Base-by-base conservation (phyloP, 2,888 invertebrate genomes). In the Napeogenes inachia region DNA sequence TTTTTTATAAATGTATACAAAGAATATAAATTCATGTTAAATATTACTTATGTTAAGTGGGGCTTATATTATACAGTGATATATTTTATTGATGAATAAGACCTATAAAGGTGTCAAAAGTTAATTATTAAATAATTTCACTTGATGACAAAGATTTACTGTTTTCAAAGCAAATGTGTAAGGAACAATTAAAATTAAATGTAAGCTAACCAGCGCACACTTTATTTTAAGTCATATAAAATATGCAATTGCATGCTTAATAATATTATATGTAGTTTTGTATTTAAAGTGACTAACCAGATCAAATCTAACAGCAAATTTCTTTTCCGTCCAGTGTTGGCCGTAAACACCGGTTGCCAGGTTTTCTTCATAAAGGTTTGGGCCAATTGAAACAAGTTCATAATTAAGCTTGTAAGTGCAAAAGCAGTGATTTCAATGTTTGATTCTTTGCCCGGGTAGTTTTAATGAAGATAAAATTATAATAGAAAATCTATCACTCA, bases 311-410 rank as follows among this genome's bases (percentile, higher is more conserved):
- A 83, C 72, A 66, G 69, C 67, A 68, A 69, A 72, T 85, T 84
- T 85, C 75, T 85, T 73, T 85, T 82, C 81, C 80, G 80, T 84
- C 75, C 78, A 89, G 89, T 88, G 88, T 74, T 86, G 87, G 88
- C 89, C 89, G 87, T 74, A 71, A 71, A 45, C 61, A n/a, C 53
- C 56, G 57, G 62, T 59, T 59, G 46, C 62, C 73, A 58, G 55
- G 66, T 47, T 47, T n/a, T 21, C 50, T 50, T 30, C 50, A 10
- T 30, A 62, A 66, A 75, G 73, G 69, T 73, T 72, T 73, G 74
- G 59, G 56, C 57, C 45, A 57, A 54, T 38, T 46, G 42, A 50
- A 30, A 38, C 10, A 46, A 45, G 33, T 30, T 45, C 30, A 13
- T 45, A 38, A 50, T 47, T 58, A 38, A 30, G 38, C 50, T 58